Conservation (phyloP, 2,113 vertebrate species). For the Macquaria australasica region DNA sequence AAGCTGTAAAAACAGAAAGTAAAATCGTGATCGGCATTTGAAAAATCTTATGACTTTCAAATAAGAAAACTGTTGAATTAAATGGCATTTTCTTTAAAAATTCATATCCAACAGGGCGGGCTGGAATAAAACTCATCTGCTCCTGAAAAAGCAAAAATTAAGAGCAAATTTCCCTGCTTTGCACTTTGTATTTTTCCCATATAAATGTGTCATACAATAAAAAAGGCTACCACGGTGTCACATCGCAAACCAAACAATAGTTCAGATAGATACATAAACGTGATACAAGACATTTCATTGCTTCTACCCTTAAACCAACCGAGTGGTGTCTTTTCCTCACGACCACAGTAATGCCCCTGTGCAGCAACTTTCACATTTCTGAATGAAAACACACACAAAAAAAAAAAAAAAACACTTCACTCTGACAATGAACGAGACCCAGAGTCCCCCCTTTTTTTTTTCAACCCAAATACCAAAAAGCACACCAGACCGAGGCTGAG, state of each 20-base stretch:
- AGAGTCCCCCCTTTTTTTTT: conserved; percentile 26
- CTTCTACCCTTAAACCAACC: conserved; percentile 74
- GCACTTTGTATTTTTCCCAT: conserved; percentile 68
- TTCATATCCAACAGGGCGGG: background rate
- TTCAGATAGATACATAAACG: conserved; percentile 56
- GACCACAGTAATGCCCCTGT: conserved; percentile 81
- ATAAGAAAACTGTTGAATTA: conserved; percentile 32
- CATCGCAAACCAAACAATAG: conserved; percentile 59
- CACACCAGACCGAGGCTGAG: conserved; percentile 41
- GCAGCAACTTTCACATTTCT: conserved; percentile 82
- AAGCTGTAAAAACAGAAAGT: conserved; percentile 42
- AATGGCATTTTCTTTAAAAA: conserved; percentile 17
- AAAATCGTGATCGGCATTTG: no score
- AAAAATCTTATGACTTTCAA: conserved; percentile 13
- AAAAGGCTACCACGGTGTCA: conserved; percentile 64
- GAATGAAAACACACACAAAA: conserved; percentile 71
- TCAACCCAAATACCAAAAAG: conserved; percentile 51
- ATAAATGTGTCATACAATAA: conserved; percentile 64
- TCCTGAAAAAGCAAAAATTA: conserved; percentile 39
- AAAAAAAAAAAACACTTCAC: conserved; percentile 76
- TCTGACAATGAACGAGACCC: conserved; percentile 64
- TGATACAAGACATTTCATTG: conserved; percentile 62
- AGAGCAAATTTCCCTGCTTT: conserved; percentile 69
- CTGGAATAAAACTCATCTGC: conserved; percentile 39
- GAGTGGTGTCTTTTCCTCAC: conserved; percentile 66